phyloP scores from a whole-genome alignment of 2,888 invertebrate species.

The Hoplodrina blanda region DNA sequence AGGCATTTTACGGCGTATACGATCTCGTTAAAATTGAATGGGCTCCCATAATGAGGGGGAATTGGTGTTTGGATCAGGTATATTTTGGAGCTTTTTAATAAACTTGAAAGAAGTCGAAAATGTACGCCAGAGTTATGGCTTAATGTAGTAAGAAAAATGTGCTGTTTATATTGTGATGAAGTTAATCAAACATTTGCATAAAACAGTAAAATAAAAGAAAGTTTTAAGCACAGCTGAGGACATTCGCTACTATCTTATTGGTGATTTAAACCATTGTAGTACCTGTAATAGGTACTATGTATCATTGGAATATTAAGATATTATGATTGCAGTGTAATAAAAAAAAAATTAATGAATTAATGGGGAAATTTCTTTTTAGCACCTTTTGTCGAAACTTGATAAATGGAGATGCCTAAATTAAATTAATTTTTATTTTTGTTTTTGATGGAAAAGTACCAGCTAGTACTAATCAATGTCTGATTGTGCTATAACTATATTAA shows the following conservation, averaged over 20 bases:
- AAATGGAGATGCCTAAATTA: too few species aligned
- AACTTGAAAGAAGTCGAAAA: constrained; percentile 52
- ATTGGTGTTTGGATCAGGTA: constrained; percentile 66
- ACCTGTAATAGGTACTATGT: too few species aligned
- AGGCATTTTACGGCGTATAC: constrained; percentile 75
- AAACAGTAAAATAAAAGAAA: too few species aligned
- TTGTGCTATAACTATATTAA: too few species aligned
- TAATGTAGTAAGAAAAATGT: constrained; percentile 26
- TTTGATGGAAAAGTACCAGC: too few species aligned
- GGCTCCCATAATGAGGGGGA: constrained; percentile 71
- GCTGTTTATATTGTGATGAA: neutral
- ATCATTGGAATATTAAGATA: neutral
- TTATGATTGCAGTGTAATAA: too few species aligned
- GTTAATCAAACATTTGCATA: constrained; percentile 11
- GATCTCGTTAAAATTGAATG: constrained; percentile 82
- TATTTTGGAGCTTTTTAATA: constrained; percentile 54
- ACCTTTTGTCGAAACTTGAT: too few species aligned
- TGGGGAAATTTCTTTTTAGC: too few species aligned
- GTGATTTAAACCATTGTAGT: neutral
- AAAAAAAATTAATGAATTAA: too few species aligned
- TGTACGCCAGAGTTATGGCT: constrained; percentile 31
- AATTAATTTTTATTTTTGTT: too few species aligned
- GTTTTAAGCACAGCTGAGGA: neutral
- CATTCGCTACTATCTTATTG: too few species aligned
- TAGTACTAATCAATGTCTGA: too few species aligned